Evolutionary conservation across 1,140 invertebrate genomes (phyloP).

Genomic region (Branchinecta lindahli): DNA sequence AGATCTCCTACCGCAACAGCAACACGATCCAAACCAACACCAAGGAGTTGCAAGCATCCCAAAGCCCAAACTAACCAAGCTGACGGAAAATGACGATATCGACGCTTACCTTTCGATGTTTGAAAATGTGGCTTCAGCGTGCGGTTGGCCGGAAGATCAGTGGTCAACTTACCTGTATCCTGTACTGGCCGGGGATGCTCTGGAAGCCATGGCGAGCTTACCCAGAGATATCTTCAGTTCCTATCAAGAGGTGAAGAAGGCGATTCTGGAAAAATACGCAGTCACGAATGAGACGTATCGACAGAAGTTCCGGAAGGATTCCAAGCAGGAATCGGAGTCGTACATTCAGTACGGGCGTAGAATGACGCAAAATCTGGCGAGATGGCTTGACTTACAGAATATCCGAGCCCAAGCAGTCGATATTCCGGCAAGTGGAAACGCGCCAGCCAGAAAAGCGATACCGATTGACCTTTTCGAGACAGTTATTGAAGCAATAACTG

Average conservation of each 20-base stretch:
- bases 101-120: neutral
- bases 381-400: neutral
- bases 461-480: neutral
- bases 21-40: neutral
- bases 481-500: neutral
- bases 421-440: neutral
- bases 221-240: neutral
- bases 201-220: neutral
- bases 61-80: neutral
- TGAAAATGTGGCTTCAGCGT: neutral
- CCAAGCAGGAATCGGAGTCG: too few species aligned
- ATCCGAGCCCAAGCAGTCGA: neutral
- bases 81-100: neutral
- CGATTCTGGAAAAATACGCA: neutral
- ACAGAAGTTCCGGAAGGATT: too few species aligned
- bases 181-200: neutral
- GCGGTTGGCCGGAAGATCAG: neutral
- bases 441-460: neutral
- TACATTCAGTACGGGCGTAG: too few species aligned
- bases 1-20: too few species aligned
- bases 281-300: slow-evolving; percentile 8
- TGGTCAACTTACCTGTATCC: neutral
- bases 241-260: neutral
- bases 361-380: too few species aligned
- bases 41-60: too few species aligned